phyloP scores from a whole-genome alignment of 2,797 vertebrate genomes.

The Clarias laeviceps region DNA sequence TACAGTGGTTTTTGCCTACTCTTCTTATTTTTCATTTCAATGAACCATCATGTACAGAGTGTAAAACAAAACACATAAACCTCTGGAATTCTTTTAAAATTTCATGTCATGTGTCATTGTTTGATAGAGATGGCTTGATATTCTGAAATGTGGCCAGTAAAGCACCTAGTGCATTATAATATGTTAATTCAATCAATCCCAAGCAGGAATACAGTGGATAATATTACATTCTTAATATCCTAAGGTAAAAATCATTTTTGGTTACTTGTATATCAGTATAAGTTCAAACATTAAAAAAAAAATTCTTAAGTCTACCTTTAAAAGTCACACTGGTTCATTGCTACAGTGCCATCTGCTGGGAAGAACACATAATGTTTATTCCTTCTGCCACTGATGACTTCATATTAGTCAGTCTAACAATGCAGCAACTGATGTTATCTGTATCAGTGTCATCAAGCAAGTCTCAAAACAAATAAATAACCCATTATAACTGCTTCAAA shows the following conservation, averaged over 20 bases:
- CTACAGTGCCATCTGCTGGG: constrained; percentile 37
- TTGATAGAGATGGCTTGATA: neutral
- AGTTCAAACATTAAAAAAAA: neutral
- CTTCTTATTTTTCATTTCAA: neutral
- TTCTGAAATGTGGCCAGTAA: neutral
- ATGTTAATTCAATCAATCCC: neutral
- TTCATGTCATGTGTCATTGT: neutral
- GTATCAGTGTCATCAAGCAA: neutral
- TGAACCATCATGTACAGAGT: neutral
- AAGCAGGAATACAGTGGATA: neutral
- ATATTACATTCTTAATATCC: neutral
- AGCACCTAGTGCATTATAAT: neutral
- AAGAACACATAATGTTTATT: neutral
- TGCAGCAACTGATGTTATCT: neutral
- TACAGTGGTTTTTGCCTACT: neutral
- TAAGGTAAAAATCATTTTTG: neutral
- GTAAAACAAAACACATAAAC: neutral
- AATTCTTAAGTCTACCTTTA: neutral
- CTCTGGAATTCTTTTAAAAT: no score
- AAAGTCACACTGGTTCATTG: neutral
- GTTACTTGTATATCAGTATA: neutral
- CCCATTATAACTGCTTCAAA: neutral
- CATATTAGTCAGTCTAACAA: neutral
- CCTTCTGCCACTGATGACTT: neutral
- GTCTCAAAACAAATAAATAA: neutral